These are phyloP conservation scores for Sogatella furcifera DNA, from an alignment of 1,140 invertebrate genomes.

Conservation along the genomic window DNA sequence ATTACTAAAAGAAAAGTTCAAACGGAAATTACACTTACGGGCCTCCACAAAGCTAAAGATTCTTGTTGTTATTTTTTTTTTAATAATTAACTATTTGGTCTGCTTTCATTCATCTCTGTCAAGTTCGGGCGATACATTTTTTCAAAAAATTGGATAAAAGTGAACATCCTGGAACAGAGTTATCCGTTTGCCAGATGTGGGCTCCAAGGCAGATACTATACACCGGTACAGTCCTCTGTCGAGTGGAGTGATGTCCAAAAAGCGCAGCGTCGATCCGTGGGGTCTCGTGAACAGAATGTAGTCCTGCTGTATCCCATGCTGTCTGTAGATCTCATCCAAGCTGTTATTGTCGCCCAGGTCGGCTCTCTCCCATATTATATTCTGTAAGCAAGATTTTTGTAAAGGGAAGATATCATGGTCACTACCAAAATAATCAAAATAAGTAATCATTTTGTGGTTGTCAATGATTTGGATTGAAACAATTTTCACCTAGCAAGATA, in stretches of 20 bases:
- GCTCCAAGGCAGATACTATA: conserved; percentile 22
- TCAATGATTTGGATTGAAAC: too few species aligned
- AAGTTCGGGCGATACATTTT: too few species aligned
- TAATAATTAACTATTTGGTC: too few species aligned
- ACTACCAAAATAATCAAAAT: too few species aligned
- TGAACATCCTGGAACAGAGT: conserved; percentile 26
- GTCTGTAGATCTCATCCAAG: conserved; percentile 20
- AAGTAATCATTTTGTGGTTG: too few species aligned
- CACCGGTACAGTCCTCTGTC: conserved; percentile 26
- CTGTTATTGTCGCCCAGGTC: conserved; percentile 21
- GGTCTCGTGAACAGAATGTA: conserved; percentile 21
- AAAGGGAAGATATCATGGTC: too few species aligned
- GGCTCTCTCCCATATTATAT: conserved; percentile 26
- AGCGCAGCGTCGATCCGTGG: conserved; percentile 21
- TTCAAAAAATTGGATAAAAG: conserved; percentile 20
- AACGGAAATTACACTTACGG: too few species aligned
- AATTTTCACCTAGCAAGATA: too few species aligned
- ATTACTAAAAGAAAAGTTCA: too few species aligned
- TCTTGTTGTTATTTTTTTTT: too few species aligned
- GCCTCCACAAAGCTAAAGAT: too few species aligned
- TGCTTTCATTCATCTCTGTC: too few species aligned
- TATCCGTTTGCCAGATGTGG: conserved; percentile 6
- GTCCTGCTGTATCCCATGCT: conserved; percentile 12
- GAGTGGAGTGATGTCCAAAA: conserved; percentile 18
- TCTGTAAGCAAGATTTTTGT: conserved; percentile 22